These are phyloP conservation scores for Pseudocheirus occidentalis DNA, from an alignment of 2,797 vertebrate genomes.

Conservation along the genomic window DNA sequence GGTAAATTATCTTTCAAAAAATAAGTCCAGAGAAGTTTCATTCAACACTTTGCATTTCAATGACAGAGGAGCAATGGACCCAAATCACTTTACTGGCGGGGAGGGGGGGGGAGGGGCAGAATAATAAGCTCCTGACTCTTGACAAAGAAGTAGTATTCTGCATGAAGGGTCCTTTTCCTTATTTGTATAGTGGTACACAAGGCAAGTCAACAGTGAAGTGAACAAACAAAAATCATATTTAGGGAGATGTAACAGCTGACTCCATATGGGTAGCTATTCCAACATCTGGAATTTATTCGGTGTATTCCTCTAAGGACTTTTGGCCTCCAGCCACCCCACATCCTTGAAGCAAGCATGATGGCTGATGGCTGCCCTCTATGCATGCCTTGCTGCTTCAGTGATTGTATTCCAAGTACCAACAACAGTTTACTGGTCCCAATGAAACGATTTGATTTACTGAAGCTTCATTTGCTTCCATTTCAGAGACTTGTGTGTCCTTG, in stretches of 20 bases:
- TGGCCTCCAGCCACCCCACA: conserved; percentile 71
- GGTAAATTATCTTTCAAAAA: conserved; percentile 79
- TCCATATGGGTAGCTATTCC: conserved; percentile 55
- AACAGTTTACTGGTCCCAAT: conserved; percentile 75
- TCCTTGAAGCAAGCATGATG: conserved; percentile 66
- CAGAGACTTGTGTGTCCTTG: conserved; percentile 76
- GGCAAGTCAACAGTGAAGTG: conserved; percentile 61
- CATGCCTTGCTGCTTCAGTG: conserved; percentile 76
- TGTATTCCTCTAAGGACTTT: conserved; percentile 6
- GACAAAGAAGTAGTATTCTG: conserved; percentile 46
- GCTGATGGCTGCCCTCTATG: conserved; percentile 71
- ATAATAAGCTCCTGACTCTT: conserved; percentile 27
- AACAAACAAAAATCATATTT: conserved; percentile 69
- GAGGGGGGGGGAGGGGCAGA: conserved; percentile 26
- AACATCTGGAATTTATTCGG: conserved; percentile 38
- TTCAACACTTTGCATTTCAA: conserved; percentile 75
- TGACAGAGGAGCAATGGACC: conserved; percentile 72
- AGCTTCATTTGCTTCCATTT: conserved; percentile 73
- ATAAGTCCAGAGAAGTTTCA: conserved; percentile 73
- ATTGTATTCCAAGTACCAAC: conserved; percentile 75
- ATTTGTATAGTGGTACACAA: conserved; percentile 65
- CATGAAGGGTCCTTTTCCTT: conserved; percentile 61
- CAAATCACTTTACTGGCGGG: conserved; percentile 71
- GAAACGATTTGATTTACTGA: conserved; percentile 78
- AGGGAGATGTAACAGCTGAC: conserved; percentile 69